A percentile compares a stretch with the other conserved stretches of the same genome.
Conservation (phyloP, 2,797 vertebrate genomes). For the Leuciscus waleckii region DNA sequence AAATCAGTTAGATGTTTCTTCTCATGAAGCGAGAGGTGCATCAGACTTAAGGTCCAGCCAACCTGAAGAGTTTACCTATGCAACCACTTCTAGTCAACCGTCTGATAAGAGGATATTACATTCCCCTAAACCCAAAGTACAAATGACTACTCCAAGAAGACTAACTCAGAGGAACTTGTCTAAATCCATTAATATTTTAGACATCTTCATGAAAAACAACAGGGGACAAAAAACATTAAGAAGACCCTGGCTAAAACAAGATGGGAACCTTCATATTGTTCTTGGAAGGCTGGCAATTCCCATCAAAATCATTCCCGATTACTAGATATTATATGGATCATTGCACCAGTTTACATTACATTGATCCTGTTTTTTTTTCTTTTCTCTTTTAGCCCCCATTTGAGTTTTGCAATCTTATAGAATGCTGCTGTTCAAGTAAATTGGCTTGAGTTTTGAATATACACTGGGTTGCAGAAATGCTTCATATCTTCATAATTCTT, state of each 20-base stretch:
- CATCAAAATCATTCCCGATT: slow-evolving; percentile 78
- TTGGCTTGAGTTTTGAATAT: neutral
- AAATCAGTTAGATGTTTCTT: slow-evolving; percentile 50
- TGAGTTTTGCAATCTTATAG: neutral
- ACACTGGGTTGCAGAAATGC: neutral
- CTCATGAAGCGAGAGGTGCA: slow-evolving; percentile 29
- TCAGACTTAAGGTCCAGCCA: slow-evolving; percentile 7
- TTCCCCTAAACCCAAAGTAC: slow-evolving; percentile 46
- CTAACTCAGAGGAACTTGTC: slow-evolving; percentile 54
- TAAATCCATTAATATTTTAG: slow-evolving; percentile 62
- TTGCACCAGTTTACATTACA: neutral
- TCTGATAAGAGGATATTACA: slow-evolving; percentile 46
- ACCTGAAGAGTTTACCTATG: slow-evolving; percentile 36
- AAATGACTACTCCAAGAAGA: slow-evolving; percentile 57
- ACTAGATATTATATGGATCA: slow-evolving; percentile 59
- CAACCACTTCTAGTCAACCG: slow-evolving; percentile 22
- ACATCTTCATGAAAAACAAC: slow-evolving; percentile 70
- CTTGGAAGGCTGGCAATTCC: slow-evolving; percentile 81
- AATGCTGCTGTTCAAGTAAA: neutral
- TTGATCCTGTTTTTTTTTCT: neutral
- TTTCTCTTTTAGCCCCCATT: neutral
- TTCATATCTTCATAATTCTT: neutral
- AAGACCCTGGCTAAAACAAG: slow-evolving; percentile 52
- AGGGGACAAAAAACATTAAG: slow-evolving; percentile 60
- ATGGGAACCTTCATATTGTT: slow-evolving; percentile 75